Conservation (phyloP, 2,797 vertebrate genomes). For the Linurgus olivaceus region DNA sequence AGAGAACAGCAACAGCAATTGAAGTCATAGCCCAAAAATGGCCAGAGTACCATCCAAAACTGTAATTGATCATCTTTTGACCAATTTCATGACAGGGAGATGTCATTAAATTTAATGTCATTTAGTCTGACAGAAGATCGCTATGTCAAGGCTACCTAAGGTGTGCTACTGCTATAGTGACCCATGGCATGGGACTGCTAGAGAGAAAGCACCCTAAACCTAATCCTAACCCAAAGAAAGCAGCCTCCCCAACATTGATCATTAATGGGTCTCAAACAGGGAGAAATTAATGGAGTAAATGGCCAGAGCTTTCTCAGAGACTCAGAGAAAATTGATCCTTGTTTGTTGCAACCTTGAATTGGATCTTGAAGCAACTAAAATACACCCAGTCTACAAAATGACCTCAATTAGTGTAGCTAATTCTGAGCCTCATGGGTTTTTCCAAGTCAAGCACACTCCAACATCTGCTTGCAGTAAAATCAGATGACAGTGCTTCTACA, state of each 20-base stretch:
- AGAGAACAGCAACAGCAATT: background rate
- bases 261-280: background rate
- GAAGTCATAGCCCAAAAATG: background rate
- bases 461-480: background rate
- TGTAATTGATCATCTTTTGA: background rate
- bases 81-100: background rate
- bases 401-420: background rate
- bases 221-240: background rate
- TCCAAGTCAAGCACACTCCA: background rate
- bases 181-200: background rate
- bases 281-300: background rate
- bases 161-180: fast-evolving
- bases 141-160: fast-evolving
- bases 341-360: background rate
- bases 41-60: background rate
- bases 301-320: background rate
- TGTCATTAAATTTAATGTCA: too few species aligned
- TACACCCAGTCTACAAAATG: background rate
- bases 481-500: background rate
- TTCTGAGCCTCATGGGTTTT: background rate
- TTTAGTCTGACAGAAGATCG: background rate
- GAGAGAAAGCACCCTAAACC: background rate
- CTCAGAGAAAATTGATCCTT: background rate
- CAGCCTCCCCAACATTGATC: fast-evolving
- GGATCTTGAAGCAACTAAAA: background rate